Base-by-base conservation (phyloP, 2,113 vertebrate species). In the Pomatostomus ruficeps region DNA sequence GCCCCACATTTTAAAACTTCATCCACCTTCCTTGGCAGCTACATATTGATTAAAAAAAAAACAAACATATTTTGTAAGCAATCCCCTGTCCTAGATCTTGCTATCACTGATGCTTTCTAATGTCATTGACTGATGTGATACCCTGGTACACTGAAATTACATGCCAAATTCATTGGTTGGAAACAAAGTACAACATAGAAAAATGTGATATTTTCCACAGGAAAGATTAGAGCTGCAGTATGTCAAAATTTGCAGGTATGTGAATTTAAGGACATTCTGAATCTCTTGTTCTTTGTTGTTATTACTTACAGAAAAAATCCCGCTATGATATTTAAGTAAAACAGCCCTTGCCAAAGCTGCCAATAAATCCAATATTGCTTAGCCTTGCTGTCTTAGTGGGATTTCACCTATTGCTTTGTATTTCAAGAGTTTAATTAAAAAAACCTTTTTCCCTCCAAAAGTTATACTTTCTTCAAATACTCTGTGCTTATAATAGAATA, bases 391-490 rank as follows among this genome's bases (percentile, higher is more conserved):
- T 66, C 59, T 49, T 43, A 29, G 17, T 79, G 45, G 9, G 48
- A 68, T 84, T 95, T 93, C 66, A 75, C 20, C 21, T 33, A 9
- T 70, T 78, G 20, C 38, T 79, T 90, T 62, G 31, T 42, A 43
- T 75, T 91, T 74, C 16, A 78, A 81, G 78, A 59, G 6, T 19
- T 55, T 78, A 7, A 48, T 63, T 67, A 12, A 38, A 82, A 92
- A 14, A 0, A 0, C 8, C 8, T 18, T 49, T 35, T 65, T 12
- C 4, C 4, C 12, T 35, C 26, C 3, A 6, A 8, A 25, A 42
- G 11, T 52, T 72, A 10, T 91, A 17, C 46, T 80, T 80, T 57
- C 29, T 66, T 80, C 65, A 91, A 61, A 49, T 72, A 38, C 9
- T 45, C 2, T 62, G 22, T 73, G 10, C 35, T 78, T 84, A 14